These are phyloP conservation scores for Polymixis lichenea DNA, from an alignment of 2,888 invertebrate genomes.

Conservation along the genomic window DNA sequence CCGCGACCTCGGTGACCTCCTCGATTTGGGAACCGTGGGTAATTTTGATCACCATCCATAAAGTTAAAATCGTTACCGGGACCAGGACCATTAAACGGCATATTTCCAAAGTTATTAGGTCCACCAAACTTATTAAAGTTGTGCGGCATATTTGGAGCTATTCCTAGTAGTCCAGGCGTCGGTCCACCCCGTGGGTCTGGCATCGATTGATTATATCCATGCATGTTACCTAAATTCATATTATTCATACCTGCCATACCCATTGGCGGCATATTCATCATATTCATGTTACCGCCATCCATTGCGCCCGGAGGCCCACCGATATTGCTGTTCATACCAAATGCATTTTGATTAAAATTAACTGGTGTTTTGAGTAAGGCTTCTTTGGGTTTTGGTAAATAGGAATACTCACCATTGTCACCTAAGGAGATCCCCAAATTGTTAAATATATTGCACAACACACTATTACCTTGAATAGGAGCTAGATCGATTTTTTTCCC, in stretches of 20 bases:
- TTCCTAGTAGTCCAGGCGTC: slow-evolving; percentile 90
- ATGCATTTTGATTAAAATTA: slow-evolving; percentile 83
- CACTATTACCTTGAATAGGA: slow-evolving; percentile 87
- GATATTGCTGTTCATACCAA: slow-evolving; percentile 80
- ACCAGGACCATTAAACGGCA: slow-evolving; percentile 86
- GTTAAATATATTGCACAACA: slow-evolving; percentile 91
- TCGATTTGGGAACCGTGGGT: slow-evolving; percentile 84
- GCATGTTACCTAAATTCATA: slow-evolving; percentile 85
- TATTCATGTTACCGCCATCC: slow-evolving; percentile 83
- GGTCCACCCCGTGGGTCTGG: slow-evolving; percentile 88
- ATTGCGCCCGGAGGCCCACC: slow-evolving; percentile 75
- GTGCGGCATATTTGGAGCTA: slow-evolving; percentile 90
- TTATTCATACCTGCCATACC: slow-evolving; percentile 85
- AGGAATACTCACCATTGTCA: slow-evolving; percentile 90
- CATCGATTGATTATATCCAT: slow-evolving; percentile 84
- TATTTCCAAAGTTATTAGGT: slow-evolving; percentile 85
- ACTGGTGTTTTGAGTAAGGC: slow-evolving; percentile 85
- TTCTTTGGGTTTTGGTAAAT: slow-evolving; percentile 87
- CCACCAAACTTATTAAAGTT: slow-evolving; percentile 86
- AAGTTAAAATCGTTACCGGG: slow-evolving; percentile 85
- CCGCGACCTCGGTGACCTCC: slow-evolving; percentile 86
- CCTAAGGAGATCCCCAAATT: slow-evolving; percentile 91
- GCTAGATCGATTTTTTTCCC: slow-evolving; percentile 90
- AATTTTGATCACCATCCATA: slow-evolving; percentile 86
- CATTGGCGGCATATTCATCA: slow-evolving; percentile 85